Percentiles rank a stretch among this genome's conserved stretches.
These are phyloP conservation scores for Erythrocercus mccallii DNA, from an alignment of 2,113 vertebrate species.

Conservation along the genomic window DNA sequence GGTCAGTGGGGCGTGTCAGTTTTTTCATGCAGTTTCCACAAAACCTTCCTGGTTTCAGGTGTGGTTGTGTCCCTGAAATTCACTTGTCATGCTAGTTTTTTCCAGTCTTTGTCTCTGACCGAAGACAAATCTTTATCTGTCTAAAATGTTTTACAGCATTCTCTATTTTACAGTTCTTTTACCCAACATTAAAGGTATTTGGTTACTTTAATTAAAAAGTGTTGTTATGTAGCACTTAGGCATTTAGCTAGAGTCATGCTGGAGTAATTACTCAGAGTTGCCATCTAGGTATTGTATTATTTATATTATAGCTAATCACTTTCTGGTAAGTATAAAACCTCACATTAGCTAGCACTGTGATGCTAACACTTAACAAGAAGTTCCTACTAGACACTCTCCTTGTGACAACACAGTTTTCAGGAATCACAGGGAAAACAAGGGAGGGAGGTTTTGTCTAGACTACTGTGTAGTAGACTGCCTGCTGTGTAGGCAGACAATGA, in stretches of 20 bases:
- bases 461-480: not conserved
- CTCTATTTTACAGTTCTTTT: slow-evolving; percentile 10
- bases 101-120: not conserved
- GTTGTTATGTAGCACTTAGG: not conserved
- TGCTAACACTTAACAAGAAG: not conserved
- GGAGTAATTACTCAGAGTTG: not conserved
- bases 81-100: not conserved
- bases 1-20: not conserved
- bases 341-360: not conserved
- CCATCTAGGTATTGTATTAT: slow-evolving; percentile 29
- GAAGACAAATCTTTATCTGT: not conserved
- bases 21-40: not conserved
- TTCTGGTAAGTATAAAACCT: not conserved
- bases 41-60: not conserved
- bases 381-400: not conserved
- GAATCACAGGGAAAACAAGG: not conserved
- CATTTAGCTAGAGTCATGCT: slow-evolving; percentile 5
- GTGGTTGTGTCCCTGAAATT: not conserved
- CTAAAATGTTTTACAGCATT: not conserved
- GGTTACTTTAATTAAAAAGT: slow-evolving; percentile 45
- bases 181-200: slow-evolving; percentile 50
- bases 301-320: slow-evolving; percentile 16
- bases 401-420: not conserved
- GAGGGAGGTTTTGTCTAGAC: not conserved
- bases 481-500: not conserved